Conservation (phyloP, 2,113 vertebrate genomes). For the Tachysurus vachellii region DNA sequence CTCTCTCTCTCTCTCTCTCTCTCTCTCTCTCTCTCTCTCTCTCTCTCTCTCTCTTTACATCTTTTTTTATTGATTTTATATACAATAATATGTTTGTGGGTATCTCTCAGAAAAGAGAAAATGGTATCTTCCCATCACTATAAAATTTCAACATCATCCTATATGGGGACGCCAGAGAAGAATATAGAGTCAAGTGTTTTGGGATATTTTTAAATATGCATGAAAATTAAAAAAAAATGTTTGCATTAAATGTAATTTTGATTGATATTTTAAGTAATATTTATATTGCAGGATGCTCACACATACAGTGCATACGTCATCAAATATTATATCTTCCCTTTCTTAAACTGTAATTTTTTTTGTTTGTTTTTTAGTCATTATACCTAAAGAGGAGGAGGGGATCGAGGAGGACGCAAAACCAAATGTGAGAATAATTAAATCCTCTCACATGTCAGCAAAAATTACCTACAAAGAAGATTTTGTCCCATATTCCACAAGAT, state of each 20-base stretch:
- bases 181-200: too few species aligned
- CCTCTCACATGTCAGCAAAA: slow-evolving; percentile 29
- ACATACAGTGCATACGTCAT: not conserved
- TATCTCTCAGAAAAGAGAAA: too few species aligned
- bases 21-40: too few species aligned
- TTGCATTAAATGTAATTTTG: not conserved
- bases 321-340: not conserved
- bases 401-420: slow-evolving; percentile 25
- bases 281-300: not conserved
- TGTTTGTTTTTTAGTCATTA: slow-evolving; percentile 28
- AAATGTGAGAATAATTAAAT: slow-evolving; percentile 32
- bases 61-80: too few species aligned
- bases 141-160: too few species aligned
- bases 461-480: slow-evolving; percentile 66
- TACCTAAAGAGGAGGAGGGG: slow-evolving; percentile 36
- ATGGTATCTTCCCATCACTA: too few species aligned
- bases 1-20: too few species aligned
- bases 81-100: too few species aligned
- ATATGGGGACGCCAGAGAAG: too few species aligned
- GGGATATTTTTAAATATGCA: not conserved
- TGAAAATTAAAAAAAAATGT: not conserved
- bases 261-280: not conserved
- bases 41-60: too few species aligned
- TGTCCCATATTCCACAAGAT: slow-evolving; percentile 63
- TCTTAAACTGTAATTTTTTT: not conserved